Base-by-base conservation (phyloP, 1,140 invertebrate genomes). In the Limonius californicus region DNA sequence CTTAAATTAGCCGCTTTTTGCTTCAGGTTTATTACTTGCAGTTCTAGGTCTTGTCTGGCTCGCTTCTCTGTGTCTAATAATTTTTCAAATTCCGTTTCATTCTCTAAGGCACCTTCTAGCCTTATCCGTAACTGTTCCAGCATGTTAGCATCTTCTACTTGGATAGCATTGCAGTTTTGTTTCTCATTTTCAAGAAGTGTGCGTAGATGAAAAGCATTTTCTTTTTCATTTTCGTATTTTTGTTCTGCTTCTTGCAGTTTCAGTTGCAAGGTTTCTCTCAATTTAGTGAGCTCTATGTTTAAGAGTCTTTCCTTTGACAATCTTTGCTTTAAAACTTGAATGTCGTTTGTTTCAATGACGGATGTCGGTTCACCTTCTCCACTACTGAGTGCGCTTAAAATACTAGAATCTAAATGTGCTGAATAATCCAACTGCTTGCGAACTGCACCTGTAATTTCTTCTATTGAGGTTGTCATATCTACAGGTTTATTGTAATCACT, bases 11-110 rank as follows among this genome's bases (percentile, higher is more conserved):
- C 81, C 76, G 65, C 79, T 77, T 71, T 81, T 78, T 62, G 63
- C 54, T 63, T 61, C 30, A 67, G 14, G 1, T 11, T 18, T 14
- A 32, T 45, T 7, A 74, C 27, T 62, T 76, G 69, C 21, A 69
- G 58, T 63, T 84, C 82, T 0, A 87, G 65, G 12, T 81, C 77
- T 35, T 83, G 79, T 11, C 82, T 80, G 0, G 77, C 75, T 9
- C 78, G 77, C 42, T 83, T 79, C 12, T 83, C 79, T 12, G 81
- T 71, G 55, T 83, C 81, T 14, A 89, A 63, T 14, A 80, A 74
- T 60, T 82, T 85, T 61, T 84, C 81, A 27, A 88, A 73, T 60
- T 84, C 83, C 43, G 83, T 79, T 61, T 87, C 84, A 8, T 84
- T 82, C 30, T 86, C 81, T 59, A 85, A 76, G 0, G 82, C 79